These are phyloP conservation scores for Sebastes alutus DNA, from an alignment of 2,797 vertebrate genomes.

Conservation along the genomic window DNA sequence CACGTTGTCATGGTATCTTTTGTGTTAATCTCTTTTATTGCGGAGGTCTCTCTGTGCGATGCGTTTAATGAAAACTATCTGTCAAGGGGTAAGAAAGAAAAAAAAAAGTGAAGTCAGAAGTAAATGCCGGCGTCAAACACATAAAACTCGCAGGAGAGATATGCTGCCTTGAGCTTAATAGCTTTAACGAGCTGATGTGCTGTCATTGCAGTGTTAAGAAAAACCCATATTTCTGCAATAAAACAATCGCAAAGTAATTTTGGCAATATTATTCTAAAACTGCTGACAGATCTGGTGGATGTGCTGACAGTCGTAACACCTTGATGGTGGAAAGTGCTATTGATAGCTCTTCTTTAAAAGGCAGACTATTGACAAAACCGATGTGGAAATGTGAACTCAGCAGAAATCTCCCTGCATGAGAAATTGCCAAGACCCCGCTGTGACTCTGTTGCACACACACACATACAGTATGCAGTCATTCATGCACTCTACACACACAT, in stretches of 20 bases:
- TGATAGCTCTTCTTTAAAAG: conserved; percentile 73
- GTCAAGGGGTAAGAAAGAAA: conserved; percentile 25
- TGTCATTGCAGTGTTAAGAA: conserved; percentile 41
- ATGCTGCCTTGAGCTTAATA: conserved; percentile 41
- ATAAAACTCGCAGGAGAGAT: conserved; percentile 35
- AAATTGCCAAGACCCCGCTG: conserved; percentile 55
- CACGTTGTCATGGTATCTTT: conserved; percentile 54
- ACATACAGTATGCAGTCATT: neutral
- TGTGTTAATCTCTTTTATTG: conserved; percentile 27
- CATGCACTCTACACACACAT: neutral
- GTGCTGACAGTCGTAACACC: conserved; percentile 70
- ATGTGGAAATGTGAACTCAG: conserved; percentile 77
- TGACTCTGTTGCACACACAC: conserved; percentile 23
- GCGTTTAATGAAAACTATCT: conserved; percentile 65
- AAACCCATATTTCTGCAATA: conserved; percentile 45
- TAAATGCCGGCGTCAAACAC: conserved; percentile 46
- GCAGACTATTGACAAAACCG: conserved; percentile 61
- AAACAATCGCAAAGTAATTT: conserved; percentile 62
- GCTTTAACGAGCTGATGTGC: conserved; percentile 45
- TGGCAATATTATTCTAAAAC: conserved; percentile 58
- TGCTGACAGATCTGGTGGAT: conserved; percentile 72
- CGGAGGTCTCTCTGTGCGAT: neutral
- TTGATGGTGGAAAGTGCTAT: conserved; percentile 71
- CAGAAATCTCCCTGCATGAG: conserved; percentile 67
- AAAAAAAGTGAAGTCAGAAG: conserved; percentile 26